These are phyloP conservation scores for Pteria penguin DNA, from an alignment of 2,888 invertebrate species.

Conservation along the genomic window DNA sequence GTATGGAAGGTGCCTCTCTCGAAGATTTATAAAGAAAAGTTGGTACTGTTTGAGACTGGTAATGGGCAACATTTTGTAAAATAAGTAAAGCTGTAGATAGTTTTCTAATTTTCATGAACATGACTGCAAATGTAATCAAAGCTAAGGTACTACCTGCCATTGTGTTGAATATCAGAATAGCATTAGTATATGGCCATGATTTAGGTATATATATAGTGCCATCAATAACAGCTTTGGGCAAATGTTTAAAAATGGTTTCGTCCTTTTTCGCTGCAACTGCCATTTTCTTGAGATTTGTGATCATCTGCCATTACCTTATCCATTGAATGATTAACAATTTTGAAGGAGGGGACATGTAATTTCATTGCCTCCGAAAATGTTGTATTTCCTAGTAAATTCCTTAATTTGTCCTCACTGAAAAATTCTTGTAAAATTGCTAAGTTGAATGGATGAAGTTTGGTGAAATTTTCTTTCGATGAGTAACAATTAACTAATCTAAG, in stretches of 20 bases:
- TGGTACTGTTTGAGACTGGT: slow-evolving; percentile 4
- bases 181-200: slow-evolving; percentile 15
- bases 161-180: not conserved
- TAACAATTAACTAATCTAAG: slow-evolving; percentile 23
- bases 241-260: slow-evolving; percentile 1
- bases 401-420: slow-evolving; percentile 8
- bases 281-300: slow-evolving; percentile 18
- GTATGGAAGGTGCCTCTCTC: not conserved
- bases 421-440: slow-evolving; percentile 20
- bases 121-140: not conserved
- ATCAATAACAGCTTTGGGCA: slow-evolving; percentile 5
- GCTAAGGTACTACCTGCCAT: not conserved
- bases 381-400: not conserved
- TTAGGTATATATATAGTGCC: not conserved
- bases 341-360: slow-evolving; percentile 7
- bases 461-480: slow-evolving; percentile 1
- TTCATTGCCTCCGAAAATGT: not conserved
- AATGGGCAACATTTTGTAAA: slow-evolving; percentile 2
- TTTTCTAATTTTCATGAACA: slow-evolving; percentile 12
- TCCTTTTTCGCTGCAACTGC: slow-evolving; percentile 5
- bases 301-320: slow-evolving; percentile 9
- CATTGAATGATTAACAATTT: slow-evolving; percentile 2
- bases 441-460: slow-evolving; percentile 3
- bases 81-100: slow-evolving; percentile 6
- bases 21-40: slow-evolving; percentile 13